These are phyloP conservation scores for Fulmarus glacialis DNA, from an alignment of 2,113 vertebrate genomes.

Conservation along the genomic window DNA sequence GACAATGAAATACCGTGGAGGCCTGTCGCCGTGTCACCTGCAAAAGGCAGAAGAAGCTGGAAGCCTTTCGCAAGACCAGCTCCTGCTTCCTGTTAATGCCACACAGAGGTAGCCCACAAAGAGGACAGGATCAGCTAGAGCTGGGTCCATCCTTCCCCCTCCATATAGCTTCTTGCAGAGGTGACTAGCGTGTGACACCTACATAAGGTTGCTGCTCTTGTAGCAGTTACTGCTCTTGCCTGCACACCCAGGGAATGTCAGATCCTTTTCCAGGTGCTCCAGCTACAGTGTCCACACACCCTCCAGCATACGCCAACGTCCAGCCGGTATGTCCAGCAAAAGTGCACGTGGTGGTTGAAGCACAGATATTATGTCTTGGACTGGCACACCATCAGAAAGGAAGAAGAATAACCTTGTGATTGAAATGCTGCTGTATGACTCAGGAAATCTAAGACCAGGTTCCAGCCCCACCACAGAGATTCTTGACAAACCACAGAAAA, in stretches of 20 bases:
- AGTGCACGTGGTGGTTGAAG: background rate
- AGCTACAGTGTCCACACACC: background rate
- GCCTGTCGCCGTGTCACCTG: background rate
- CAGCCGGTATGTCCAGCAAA: background rate
- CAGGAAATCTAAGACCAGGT: background rate
- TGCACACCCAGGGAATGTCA: background rate
- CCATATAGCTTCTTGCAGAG: background rate
- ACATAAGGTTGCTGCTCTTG: background rate
- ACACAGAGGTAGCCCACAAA: background rate
- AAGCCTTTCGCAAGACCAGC: background rate
- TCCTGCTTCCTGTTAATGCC: background rate
- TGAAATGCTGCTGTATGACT: background rate
- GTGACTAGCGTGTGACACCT: background rate
- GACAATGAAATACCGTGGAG: background rate
- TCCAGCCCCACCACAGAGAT: background rate
- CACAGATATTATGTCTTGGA: background rate
- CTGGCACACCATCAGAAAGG: background rate
- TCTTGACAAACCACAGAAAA: background rate
- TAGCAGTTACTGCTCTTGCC: background rate
- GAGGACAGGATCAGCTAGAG: background rate
- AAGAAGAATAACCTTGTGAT: background rate
- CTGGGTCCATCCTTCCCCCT: background rate
- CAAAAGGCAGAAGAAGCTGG: background rate
- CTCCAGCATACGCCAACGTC: rapidly evolving
- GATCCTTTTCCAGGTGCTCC: background rate